Conservation (phyloP, 1,140 invertebrate species). For the Radopholus similis region DNA sequence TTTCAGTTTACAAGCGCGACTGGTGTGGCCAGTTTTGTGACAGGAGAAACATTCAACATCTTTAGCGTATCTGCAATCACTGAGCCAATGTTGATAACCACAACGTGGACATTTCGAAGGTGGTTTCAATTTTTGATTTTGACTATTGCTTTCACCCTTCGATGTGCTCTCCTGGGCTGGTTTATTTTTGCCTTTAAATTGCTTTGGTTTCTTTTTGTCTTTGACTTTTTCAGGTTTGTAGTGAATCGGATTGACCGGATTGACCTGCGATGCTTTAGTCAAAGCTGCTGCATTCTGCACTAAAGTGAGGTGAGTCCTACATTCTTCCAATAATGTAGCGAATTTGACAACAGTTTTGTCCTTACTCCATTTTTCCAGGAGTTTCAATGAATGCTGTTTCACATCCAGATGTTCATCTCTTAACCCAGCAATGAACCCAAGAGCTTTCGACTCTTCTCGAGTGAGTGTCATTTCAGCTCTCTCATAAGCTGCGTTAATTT, state of each 20-base stretch:
- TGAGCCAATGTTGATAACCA: too few relatives aligned
- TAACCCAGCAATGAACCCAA: neutral
- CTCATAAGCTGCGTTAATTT: neutral
- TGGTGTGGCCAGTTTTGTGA: too few relatives aligned
- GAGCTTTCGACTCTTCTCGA: neutral
- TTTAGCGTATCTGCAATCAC: too few relatives aligned
- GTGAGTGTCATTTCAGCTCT: neutral
- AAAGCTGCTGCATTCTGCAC: neutral
- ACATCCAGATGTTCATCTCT: conserved; percentile 1
- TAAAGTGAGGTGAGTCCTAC: neutral
- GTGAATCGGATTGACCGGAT: neutral
- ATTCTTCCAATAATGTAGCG: neutral
- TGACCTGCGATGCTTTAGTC: neutral
- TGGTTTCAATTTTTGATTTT: too few relatives aligned
- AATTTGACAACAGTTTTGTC: neutral
- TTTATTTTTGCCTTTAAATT: too few relatives aligned
- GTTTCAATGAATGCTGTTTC: neutral
- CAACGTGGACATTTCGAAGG: too few relatives aligned
- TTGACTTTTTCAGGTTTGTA: neutral
- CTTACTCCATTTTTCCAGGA: neutral
- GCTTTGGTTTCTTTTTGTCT: neutral
- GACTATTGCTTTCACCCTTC: too few relatives aligned
- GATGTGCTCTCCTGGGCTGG: too few relatives aligned
- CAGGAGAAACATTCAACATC: too few relatives aligned
- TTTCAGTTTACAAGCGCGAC: too few relatives aligned